phyloP scores from a whole-genome alignment of 2,113 vertebrate genomes.

The Carettochelys insculpta region DNA sequence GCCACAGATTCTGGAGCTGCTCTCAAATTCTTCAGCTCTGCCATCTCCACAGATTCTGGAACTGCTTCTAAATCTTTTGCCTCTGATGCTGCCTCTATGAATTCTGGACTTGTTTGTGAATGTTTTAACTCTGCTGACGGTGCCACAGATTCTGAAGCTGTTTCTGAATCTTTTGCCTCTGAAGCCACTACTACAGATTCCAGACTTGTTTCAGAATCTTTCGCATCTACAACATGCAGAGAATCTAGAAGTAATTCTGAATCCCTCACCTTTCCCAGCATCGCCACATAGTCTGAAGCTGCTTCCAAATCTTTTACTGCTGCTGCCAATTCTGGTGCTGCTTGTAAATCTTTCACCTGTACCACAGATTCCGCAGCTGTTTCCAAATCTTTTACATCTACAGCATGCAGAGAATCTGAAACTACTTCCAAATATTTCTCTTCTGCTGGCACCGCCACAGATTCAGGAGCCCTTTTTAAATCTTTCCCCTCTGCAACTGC shows the following conservation, averaged over 20 bases:
- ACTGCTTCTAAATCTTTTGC: slow-evolving; percentile 21
- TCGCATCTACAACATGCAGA: neutral
- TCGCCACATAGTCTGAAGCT: neutral
- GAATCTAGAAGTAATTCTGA: neutral
- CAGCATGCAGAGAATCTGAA: neutral
- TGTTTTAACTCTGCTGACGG: neutral
- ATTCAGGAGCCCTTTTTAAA: too few relatives aligned
- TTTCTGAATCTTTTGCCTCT: neutral
- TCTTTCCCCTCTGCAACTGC: neutral
- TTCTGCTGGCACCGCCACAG: too few relatives aligned
- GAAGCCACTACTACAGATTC: neutral
- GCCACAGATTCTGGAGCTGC: neutral
- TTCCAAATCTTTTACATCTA: neutral
- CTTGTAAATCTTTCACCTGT: neutral
- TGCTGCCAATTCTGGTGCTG: neutral
- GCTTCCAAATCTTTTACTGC: neutral
- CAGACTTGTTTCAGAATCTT: neutral
- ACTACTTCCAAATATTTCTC: neutral
- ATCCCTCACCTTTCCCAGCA: neutral
- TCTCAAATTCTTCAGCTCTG: neutral
- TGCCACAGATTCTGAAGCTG: too few relatives aligned
- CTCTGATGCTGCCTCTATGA: neutral
- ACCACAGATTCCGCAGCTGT: neutral
- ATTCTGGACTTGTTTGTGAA: neutral
- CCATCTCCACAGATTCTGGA: neutral